A percentile compares a stretch with the other conserved stretches of the same genome.
Evolutionary conservation across 2,888 invertebrate genomes (phyloP).

Genomic region (Lottia gigantea): DNA sequence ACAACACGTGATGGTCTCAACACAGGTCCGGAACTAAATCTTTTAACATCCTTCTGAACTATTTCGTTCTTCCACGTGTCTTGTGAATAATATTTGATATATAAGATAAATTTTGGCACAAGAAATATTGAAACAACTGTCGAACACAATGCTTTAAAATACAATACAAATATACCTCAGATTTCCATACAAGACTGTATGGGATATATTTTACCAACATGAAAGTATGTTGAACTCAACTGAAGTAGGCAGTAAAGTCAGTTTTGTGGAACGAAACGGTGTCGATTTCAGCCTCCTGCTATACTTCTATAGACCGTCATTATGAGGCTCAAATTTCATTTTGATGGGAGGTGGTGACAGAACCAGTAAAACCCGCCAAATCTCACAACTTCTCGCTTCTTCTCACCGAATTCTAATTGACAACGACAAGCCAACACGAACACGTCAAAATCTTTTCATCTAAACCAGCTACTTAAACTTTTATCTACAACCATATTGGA

Average conservation of each 20-base stretch:
- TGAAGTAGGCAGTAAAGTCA: not conserved
- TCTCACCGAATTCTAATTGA: slow-evolving; percentile 23
- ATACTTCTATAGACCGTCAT: not conserved
- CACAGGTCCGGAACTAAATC: too few relatives aligned
- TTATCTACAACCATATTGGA: slow-evolving; percentile 14
- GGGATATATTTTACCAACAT: too few relatives aligned
- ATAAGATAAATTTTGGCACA: too few relatives aligned
- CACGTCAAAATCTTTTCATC: slow-evolving; percentile 13
- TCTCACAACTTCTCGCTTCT: slow-evolving; percentile 14
- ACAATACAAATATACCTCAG: too few relatives aligned
- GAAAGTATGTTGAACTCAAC: too few relatives aligned
- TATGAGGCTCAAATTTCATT: slow-evolving; percentile 15
- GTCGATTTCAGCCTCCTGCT: slow-evolving; percentile 2
- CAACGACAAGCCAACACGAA: slow-evolving; percentile 19
- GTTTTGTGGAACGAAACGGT: not conserved
- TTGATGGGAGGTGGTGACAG: slow-evolving; percentile 17
- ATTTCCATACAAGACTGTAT: too few relatives aligned
- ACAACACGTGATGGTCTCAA: too few relatives aligned
- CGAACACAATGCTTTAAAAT: too few relatives aligned
- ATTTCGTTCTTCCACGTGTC: too few relatives aligned
- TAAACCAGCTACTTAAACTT: slow-evolving; percentile 13
- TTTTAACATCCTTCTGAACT: too few relatives aligned
- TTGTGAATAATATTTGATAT: too few relatives aligned
- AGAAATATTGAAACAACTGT: too few relatives aligned
- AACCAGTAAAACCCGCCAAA: slow-evolving; percentile 9